A percentile compares a stretch with the other conserved stretches of the same genome.
These are phyloP conservation scores for Furcula furcula DNA, from an alignment of 2,888 invertebrate species.

Conservation along the genomic window DNA sequence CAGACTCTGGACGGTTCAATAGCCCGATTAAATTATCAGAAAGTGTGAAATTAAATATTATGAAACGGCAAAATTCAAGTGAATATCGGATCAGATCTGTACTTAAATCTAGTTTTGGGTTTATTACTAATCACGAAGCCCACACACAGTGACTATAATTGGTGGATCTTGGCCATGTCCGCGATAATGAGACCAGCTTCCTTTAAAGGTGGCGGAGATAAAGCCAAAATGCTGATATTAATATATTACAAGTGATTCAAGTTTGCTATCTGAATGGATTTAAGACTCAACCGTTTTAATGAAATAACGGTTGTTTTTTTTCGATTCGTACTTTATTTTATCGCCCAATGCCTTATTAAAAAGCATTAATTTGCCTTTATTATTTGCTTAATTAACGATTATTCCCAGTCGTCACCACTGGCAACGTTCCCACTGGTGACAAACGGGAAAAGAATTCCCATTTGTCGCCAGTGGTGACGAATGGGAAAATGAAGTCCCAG, in stretches of 20 bases:
- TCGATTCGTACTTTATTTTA: slow-evolving; percentile 19
- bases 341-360: slow-evolving; percentile 10
- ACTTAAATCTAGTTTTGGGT: slow-evolving; percentile 9
- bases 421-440: too few species aligned
- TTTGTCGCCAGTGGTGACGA: too few species aligned
- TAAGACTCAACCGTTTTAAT: slow-evolving; percentile 12
- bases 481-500: too few species aligned
- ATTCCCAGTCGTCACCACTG: too few species aligned
- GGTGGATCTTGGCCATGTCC: slow-evolving; percentile 46
- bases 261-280: not conserved
- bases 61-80: not conserved
- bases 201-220: slow-evolving; percentile 46
- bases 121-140: slow-evolving; percentile 46
- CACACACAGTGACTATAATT: slow-evolving; percentile 61
- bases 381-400: too few species aligned
- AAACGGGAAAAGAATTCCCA: too few species aligned
- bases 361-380: slow-evolving; percentile 20
- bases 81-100: not conserved
- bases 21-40: not conserved
- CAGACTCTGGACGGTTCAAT: not conserved
- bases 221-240: slow-evolving; percentile 14
- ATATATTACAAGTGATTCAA: not conserved
- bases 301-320: slow-evolving; percentile 20
- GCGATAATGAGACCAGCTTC: slow-evolving; percentile 57
- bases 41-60: not conserved